Evolutionary conservation across 2,888 invertebrate species (phyloP), one percentile per base, ranked within the genome.

Genomic region (Polydrusus tereticollis): DNA sequence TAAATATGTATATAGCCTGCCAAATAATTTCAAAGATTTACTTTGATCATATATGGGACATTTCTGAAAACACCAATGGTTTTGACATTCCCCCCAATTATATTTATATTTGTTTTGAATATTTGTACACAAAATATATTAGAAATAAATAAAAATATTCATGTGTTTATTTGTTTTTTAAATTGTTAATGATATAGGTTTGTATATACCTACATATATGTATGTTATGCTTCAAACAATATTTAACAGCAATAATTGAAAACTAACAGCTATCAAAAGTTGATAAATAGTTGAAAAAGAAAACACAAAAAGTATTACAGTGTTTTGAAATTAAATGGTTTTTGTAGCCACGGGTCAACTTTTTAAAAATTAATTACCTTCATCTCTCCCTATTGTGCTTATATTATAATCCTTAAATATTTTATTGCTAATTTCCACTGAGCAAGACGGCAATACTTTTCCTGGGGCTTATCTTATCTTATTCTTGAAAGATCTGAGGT

Each of bases 401-500:
- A 50, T 50, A 45, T 55, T 55, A 18, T 50, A 33, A 23, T 33
- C 50, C 33, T 33, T 50, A 18, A 43, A 47, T 21, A 47, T 52
- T 23, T n/a, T 20, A 64, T 38, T 50, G 52, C 29, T 64, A 64
- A 64, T 64, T 64, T 64, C 38, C 52, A 36, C 52, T 55, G 23
- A 64, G 64, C 33, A 29, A 52, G 52, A 16, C 20, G 29, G 29
- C 36, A 45, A 26, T 38, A 50, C 52, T 64, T 29, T 57, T 57
- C 57, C 18, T 57, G 57, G 10, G 52, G 64, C 50, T 64, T 60
- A 64, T 38, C 64, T 52, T 23, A 52, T 36, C 41, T 38, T 64
- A 38, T 50, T 64, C 64, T 55, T 64, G 52, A 64, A 64, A 64
- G 52, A 21, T 63, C 50, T 64, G 52, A 29, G 52, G 64, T 64